Conservation (phyloP, 2,113 vertebrate genomes). For the Sphaerodactylus townsendi region DNA sequence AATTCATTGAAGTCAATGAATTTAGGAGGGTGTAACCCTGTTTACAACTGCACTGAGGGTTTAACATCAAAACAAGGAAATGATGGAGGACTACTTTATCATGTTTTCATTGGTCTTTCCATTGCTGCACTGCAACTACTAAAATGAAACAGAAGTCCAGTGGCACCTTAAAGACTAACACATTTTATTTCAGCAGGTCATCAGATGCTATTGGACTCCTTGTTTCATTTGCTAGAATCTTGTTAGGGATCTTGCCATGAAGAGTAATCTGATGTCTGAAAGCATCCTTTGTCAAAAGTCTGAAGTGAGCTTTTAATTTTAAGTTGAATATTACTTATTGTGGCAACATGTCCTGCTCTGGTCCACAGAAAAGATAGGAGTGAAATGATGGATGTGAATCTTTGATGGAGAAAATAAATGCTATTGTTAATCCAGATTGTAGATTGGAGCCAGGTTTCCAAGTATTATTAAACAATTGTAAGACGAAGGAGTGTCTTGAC, state of each 20-base stretch:
- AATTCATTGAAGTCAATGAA: too few relatives aligned
- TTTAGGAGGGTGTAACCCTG: too few relatives aligned
- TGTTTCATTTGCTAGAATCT: background rate
- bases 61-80: background rate
- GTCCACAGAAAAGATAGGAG: background rate
- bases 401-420: background rate
- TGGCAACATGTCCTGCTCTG: background rate
- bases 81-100: background rate
- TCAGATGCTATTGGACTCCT: too few relatives aligned
- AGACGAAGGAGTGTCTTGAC: background rate
- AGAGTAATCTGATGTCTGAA: background rate
- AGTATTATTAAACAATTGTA: slow-evolving; percentile 26
- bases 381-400: slow-evolving; percentile 11
- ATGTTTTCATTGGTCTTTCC: background rate
- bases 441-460: background rate
- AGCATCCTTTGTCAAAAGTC: background rate
- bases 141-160: too few relatives aligned
- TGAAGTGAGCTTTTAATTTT: background rate
- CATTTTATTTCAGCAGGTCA: too few relatives aligned
- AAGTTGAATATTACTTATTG: background rate
- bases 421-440: background rate
- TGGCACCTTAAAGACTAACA: too few relatives aligned
- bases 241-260: background rate
- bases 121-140: background rate
- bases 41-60: too few relatives aligned